Base-by-base conservation (phyloP, 1,140 invertebrate species). In the Drosophila parabipectinata region DNA sequence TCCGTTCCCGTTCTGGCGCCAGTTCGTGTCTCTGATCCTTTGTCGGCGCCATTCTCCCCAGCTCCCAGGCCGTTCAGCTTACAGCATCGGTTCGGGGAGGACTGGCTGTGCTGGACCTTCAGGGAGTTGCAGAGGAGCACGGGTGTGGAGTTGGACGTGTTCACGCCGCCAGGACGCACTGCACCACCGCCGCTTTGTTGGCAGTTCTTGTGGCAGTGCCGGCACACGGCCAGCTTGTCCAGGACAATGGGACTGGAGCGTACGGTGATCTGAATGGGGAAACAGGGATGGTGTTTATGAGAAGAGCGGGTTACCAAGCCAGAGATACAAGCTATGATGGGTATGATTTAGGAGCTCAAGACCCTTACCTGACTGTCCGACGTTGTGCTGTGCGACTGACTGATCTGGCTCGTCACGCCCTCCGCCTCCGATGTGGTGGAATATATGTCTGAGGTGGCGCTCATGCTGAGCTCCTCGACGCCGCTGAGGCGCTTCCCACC, bases 201-300 rank as follows among this genome's bases (percentile, higher is more conserved):
- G 91, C 95, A 96, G 76, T 95, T 95, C 92, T 95, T 95, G 79
- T 95, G 95, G 87, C 95, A 96, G 80, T 95, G 94, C 67, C 94
- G 93, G 91, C 95, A 96, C 8, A 96, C 94, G 37, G 94, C 93
- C 76, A 95, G 92, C 59, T 94, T 93, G 92, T 95, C 94, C 71
- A 94, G 93, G 56, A 94, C 84, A 61, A 91, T 92, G 58, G 94
- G 94, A 90, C 95, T 95, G 15, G 95, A 95, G 80, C 94, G 92
- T 39, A 95, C 95, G 15, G 95, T 95, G 56, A 95, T 94, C 95
- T 95, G 57, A n/a, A 30, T 6, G 18, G 60, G 34, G 34, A n/a
- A 14, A 6, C 18, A 12, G 26, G 24, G 24, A 44, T 30, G 14
- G 52, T 9, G 10, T 50, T 47, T 26, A 39, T 50, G 39, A 48